These are phyloP conservation scores for Tiliqua scincoides DNA, from an alignment of 2,113 vertebrate genomes.

Conservation along the genomic window DNA sequence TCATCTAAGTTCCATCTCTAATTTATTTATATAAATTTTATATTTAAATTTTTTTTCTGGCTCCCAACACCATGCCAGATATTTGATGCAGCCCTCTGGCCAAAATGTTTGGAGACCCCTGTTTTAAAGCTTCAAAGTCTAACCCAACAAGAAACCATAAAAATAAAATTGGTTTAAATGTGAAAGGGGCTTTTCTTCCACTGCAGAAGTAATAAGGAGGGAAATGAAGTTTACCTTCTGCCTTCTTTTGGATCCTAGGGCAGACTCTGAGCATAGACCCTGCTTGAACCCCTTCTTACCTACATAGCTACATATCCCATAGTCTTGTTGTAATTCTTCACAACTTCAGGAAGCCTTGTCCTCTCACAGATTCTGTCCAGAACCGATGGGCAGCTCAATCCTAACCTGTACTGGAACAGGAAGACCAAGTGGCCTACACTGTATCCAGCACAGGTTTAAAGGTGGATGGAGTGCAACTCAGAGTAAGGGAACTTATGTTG, in stretches of 20 bases:
- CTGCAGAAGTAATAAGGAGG: not conserved
- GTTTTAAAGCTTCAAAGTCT: constrained; percentile 9
- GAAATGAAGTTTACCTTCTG: not conserved
- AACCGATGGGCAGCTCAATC: no score
- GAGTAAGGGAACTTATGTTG: no score
- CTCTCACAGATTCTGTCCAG: not conserved
- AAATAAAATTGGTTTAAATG: not conserved
- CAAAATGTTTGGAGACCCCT: no score
- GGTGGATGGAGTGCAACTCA: no score
- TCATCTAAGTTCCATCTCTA: no score
- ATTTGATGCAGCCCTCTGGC: no score
- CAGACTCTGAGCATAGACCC: not conserved
- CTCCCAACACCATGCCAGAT: no score
- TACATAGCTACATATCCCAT: not conserved
- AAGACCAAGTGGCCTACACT: no score
- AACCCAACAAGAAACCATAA: not conserved
- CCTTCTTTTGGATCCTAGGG: not conserved
- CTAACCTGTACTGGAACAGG: no score
- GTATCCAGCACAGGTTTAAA: no score
- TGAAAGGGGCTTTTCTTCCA: not conserved
- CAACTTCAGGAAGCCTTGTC: not conserved
- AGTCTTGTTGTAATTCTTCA: not conserved
- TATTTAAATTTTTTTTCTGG: no score
- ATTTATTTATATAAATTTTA: no score
- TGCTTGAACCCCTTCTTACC: not conserved